phyloP scores from a whole-genome alignment of 2,888 invertebrate species.

The Tuberolachnus salignus region DNA sequence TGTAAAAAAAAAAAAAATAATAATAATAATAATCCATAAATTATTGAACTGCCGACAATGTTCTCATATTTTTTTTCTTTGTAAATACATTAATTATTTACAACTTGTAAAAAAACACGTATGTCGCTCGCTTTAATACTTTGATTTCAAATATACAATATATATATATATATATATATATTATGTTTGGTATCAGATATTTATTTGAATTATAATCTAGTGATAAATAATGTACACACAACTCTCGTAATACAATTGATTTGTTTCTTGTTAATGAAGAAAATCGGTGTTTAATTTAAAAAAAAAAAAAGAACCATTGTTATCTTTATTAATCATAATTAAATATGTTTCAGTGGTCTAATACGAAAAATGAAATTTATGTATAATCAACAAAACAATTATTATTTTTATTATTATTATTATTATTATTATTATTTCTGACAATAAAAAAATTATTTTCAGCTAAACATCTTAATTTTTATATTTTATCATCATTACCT shows the following conservation, averaged over 20 bases:
- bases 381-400: constrained; percentile 9
- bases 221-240: neutral
- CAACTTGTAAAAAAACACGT: neutral
- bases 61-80: neutral
- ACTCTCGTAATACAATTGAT: neutral
- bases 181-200: neutral
- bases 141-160: neutral
- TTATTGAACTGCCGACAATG: constrained; percentile 31
- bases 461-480: constrained; percentile 4
- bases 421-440: constrained; percentile 34
- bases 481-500: too few species aligned
- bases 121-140: neutral
- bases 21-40: constrained; percentile 28
- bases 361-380: constrained; percentile 3
- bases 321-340: constrained; percentile 3
- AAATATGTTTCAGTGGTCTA: neutral
- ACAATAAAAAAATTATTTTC: constrained; percentile 45
- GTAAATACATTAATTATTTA: constrained; percentile 1
- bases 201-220: neutral
- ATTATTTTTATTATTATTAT: constrained; percentile 9
- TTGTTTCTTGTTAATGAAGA: constrained; percentile 2
- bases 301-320: neutral
- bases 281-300: constrained; percentile 6
- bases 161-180: neutral
- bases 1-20: constrained; percentile 23